Evolutionary conservation across 2,797 vertebrate genomes (phyloP).

Genomic region (Platalea minor): DNA sequence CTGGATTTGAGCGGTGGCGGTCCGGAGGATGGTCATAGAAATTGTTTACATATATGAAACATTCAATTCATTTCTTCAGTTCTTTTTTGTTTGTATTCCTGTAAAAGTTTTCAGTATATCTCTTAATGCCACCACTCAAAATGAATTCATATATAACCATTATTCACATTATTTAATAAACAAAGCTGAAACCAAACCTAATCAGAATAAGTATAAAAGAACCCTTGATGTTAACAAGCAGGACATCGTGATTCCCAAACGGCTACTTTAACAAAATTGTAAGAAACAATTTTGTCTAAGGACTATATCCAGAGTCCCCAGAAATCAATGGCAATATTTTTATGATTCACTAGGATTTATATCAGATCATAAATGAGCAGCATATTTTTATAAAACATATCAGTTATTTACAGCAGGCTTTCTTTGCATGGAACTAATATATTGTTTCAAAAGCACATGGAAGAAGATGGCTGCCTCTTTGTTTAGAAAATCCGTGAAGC

Average conservation of each 20-base stretch:
- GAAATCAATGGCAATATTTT: not conserved
- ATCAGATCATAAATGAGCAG: not conserved
- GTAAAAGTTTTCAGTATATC: not conserved
- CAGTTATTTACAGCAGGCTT: not conserved
- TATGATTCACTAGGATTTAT: not conserved
- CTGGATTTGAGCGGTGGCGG: not conserved
- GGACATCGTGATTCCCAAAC: not conserved
- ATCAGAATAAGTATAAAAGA: not conserved
- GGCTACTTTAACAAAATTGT: not conserved
- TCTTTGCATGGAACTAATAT: not conserved
- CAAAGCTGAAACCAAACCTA: slow-evolving; percentile 4
- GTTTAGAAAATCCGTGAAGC: not conserved
- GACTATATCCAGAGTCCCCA: not conserved
- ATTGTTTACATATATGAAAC: not conserved
- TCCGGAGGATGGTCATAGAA: not conserved
- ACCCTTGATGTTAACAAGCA: not conserved
- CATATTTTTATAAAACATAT: not conserved
- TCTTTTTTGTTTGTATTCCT: not conserved
- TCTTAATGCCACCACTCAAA: not conserved
- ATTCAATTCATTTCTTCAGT: not conserved
- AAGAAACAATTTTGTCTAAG: not conserved
- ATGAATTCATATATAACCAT: not conserved
- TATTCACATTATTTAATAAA: slow-evolving; percentile 7
- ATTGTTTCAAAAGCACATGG: not conserved
- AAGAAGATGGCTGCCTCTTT: not conserved